Conservation (phyloP, 2,888 invertebrate genomes). For the Eulithis testata region DNA sequence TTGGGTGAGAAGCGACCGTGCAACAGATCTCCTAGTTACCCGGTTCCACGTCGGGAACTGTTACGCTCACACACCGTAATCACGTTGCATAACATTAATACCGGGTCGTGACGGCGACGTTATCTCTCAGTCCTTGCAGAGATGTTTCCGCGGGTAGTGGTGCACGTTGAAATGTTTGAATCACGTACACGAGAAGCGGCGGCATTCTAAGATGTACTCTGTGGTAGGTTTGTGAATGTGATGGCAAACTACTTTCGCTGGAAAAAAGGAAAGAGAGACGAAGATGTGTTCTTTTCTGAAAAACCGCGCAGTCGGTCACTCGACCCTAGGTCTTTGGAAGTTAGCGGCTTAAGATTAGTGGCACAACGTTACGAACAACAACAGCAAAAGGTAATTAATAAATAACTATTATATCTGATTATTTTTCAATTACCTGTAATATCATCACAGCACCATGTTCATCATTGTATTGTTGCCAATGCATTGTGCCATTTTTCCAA, state of each 20-base stretch:
- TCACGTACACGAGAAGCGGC: conserved; percentile 38
- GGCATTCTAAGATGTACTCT: conserved; percentile 37
- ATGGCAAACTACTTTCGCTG: conserved; percentile 89
- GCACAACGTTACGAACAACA: conserved; percentile 74
- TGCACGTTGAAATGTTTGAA: conserved; percentile 51
- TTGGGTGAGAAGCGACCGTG: conserved; percentile 35
- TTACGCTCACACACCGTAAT: conserved; percentile 53
- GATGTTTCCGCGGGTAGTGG: conserved; percentile 68
- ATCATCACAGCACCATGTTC: neutral
- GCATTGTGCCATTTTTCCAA: neutral
- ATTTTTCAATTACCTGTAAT: conserved; percentile 1
- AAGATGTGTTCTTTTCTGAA: conserved; percentile 80
- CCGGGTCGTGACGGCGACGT: conserved; percentile 75
- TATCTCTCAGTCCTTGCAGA: conserved; percentile 75
- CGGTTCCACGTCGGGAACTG: conserved; percentile 55
- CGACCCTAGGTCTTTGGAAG: conserved; percentile 88
- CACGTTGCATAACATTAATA: conserved; percentile 69
- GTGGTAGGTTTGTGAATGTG: conserved; percentile 49
- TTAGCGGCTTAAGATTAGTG: conserved; percentile 86
- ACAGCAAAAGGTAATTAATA: conserved; percentile 48
- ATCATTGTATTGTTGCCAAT: neutral
- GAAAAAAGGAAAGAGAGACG: conserved; percentile 87
- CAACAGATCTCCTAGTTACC: conserved; percentile 46
- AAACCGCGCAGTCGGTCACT: conserved; percentile 90
- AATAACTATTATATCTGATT: neutral